phyloP scores from a whole-genome alignment of 2,888 invertebrate genomes.

The Odontomyia ornata region DNA sequence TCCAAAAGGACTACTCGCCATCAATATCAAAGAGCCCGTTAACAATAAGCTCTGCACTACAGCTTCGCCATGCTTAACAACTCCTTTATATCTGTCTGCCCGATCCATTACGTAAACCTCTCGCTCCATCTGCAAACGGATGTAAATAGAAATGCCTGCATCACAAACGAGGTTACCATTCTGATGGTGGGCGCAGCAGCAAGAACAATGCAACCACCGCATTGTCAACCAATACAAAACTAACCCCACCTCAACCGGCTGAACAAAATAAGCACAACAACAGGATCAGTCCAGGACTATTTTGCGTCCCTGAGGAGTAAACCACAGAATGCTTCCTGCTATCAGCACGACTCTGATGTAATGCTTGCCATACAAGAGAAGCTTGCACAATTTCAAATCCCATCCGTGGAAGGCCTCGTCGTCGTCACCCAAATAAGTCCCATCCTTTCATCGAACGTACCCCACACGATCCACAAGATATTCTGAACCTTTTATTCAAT shows the following conservation, averaged over 20 bases:
- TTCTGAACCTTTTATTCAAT: slow-evolving; percentile 42
- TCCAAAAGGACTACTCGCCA: background rate
- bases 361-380: slow-evolving; percentile 12
- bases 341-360: slow-evolving; percentile 13
- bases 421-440: background rate
- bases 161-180: background rate
- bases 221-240: slow-evolving; percentile 15
- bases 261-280: background rate
- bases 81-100: slow-evolving; percentile 26
- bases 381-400: slow-evolving; percentile 21
- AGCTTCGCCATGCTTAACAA: slow-evolving; percentile 22
- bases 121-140: background rate
- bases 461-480: background rate
- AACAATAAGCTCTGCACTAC: slow-evolving; percentile 27
- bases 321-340: slow-evolving; percentile 23
- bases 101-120: slow-evolving; percentile 1
- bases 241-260: background rate
- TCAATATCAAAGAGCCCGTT: slow-evolving; percentile 16
- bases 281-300: background rate
- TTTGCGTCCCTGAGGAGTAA: slow-evolving; percentile 16
- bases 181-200: background rate
- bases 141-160: background rate
- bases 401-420: background rate
- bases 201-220: background rate
- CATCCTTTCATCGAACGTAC: background rate